These are phyloP conservation scores for Hippoglossus hippoglossus DNA, from an alignment of 2,797 vertebrate genomes.

Conservation along the genomic window DNA sequence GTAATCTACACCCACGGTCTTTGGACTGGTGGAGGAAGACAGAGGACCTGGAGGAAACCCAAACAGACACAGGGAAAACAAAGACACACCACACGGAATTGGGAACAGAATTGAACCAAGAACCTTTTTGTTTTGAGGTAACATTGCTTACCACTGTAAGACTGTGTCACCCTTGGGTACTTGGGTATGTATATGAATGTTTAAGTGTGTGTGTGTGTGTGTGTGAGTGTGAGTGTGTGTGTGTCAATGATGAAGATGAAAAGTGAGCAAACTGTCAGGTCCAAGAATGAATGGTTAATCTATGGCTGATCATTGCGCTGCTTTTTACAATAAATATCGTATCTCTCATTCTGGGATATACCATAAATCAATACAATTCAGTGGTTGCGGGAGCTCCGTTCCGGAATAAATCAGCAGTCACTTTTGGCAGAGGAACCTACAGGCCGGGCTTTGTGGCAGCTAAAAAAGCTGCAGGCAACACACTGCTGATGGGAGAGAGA, in stretches of 20 bases:
- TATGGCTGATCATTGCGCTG: conserved; percentile 3
- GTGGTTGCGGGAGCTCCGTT: conserved; percentile 24
- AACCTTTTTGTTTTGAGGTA: too few species aligned
- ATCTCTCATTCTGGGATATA: conserved; percentile 32
- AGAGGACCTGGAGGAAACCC: too few species aligned
- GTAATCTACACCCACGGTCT: too few species aligned
- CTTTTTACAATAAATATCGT: conserved; percentile 34
- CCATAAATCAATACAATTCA: conserved; percentile 25
- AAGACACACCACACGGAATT: too few species aligned
- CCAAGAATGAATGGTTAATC: conserved; percentile 12
- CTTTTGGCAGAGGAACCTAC: conserved; percentile 40
- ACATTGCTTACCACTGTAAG: too few species aligned
- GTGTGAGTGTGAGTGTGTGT: background rate
- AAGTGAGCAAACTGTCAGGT: background rate
- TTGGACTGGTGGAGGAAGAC: too few species aligned
- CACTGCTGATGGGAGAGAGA: conserved; percentile 63
- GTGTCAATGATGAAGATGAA: background rate
- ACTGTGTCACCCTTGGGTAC: too few species aligned
- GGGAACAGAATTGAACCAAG: too few species aligned
- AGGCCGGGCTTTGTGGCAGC: conserved; percentile 58
- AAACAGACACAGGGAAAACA: too few species aligned
- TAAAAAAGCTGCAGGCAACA: conserved; percentile 59
- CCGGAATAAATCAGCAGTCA: conserved; percentile 61
- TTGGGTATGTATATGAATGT: too few species aligned
- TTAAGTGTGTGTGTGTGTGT: too few species aligned